These are phyloP conservation scores for Scalopus aquaticus DNA, from an alignment of 2,113 vertebrate genomes.

Conservation along the genomic window DNA sequence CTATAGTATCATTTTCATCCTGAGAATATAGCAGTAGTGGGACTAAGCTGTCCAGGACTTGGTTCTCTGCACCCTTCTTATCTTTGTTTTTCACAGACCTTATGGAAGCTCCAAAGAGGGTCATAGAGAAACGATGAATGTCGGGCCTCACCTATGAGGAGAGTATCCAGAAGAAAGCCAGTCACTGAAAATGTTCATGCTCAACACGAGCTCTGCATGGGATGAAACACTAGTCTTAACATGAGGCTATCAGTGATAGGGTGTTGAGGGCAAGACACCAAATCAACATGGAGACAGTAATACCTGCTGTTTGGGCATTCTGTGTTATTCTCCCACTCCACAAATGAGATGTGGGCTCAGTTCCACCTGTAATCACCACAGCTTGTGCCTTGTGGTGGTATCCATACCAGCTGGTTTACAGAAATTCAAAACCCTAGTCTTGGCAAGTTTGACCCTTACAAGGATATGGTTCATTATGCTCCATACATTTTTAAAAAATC, in stretches of 20 bases:
- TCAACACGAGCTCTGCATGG: not conserved
- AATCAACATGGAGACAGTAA: not conserved
- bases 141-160: slow-evolving; percentile 60
- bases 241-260: not conserved
- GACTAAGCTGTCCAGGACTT: slow-evolving; percentile 72
- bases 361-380: not conserved
- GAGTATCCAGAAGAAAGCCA: slow-evolving; percentile 3
- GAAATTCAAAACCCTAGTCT: not conserved
- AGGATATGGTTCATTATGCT: not conserved
- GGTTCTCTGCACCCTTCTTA: slow-evolving; percentile 61
- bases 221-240: not conserved
- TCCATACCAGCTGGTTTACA: not conserved
- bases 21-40: slow-evolving; percentile 76
- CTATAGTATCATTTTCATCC: slow-evolving; percentile 65
- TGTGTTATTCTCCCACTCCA: not conserved
- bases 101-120: slow-evolving; percentile 70
- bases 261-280: not conserved
- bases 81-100: slow-evolving; percentile 65
- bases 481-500: not conserved
- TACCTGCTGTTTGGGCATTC: not conserved
- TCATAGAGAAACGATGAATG: slow-evolving; percentile 62
- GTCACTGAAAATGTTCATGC: not conserved
- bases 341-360: not conserved
- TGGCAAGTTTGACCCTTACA: not conserved
- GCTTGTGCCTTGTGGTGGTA: not conserved